Evolutionary conservation across 1,140 invertebrate genomes (phyloP), one percentile per base, ranked within the genome.

Genomic region (Cephus cinctus): DNA sequence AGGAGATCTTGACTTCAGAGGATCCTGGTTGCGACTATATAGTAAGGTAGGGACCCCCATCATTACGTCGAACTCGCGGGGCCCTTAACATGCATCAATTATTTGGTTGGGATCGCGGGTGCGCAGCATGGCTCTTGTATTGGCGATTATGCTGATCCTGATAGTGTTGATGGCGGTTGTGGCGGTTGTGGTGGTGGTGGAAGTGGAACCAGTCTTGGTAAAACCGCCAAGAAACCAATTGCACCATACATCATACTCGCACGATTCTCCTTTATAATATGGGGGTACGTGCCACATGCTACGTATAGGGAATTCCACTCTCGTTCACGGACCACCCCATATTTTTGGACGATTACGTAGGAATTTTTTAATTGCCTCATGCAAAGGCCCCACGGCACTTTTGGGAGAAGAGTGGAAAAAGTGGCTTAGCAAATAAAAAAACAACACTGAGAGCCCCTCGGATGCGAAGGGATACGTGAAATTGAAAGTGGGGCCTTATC

Each of bases 61-160:
- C 50, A 62, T 62, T 62, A 62, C 50, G 59, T 61, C 57, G 59
- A 58, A 35, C 56, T 53, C 44, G 52, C 58, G 54, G 46, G 54
- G 51, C 46, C 54, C 48, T 36, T 43, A 50, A 50, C 51, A 53
- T 60, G 62, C 62, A 64, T 64, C 62, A 56, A 64, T 64, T 64
- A 64, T 64, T 64, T 59, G 50, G 56, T 23, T 8, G 6, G 25
- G n/a, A 6, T 27, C 25, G 25, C 25, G 25, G 6, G n/a, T 27
- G 25, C 25, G 6, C 25, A 27, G n/a, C 25, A 27, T n/a, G 54
- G 57, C 56, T 44, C 43, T n/a, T n/a, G n/a, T n/a, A n/a, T n/a
- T n/a, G n/a, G n/a, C n/a, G n/a, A n/a, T n/a, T n/a, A n/a, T n/a
- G n/a, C n/a, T n/a, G n/a, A n/a, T n/a, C n/a, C n/a, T n/a, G n/a